Percentiles rank a stretch among this genome's conserved stretches.
Evolutionary conservation across 2,888 invertebrate genomes (phyloP).

Genomic region (Cephus sareptanus): DNA sequence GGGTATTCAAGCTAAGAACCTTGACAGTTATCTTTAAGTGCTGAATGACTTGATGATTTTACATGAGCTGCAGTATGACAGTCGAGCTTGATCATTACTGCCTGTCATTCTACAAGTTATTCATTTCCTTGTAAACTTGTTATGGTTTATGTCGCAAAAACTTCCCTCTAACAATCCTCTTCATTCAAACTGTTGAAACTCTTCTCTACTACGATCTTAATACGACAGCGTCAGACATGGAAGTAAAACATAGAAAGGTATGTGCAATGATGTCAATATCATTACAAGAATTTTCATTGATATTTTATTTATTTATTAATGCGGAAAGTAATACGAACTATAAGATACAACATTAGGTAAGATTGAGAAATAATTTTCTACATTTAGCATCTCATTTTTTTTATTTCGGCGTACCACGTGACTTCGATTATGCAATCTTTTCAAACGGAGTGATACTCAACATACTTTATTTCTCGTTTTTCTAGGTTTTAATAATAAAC

Average conservation of each 20-base stretch:
- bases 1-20: background rate
- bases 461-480: background rate
- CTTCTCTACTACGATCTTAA: background rate
- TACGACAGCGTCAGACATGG: slow-evolving; percentile 29
- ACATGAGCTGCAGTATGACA: background rate
- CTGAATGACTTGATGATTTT: background rate
- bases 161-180: background rate
- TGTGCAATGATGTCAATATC: slow-evolving; percentile 12
- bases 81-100: background rate
- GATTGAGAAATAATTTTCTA: background rate
- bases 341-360: background rate
- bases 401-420: background rate
- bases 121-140: background rate
- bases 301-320: background rate
- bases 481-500: background rate
- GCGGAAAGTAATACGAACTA: background rate
- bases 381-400: background rate
- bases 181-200: background rate
- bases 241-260: slow-evolving; percentile 43
- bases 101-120: background rate
- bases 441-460: background rate
- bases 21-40: background rate
- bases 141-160: background rate
- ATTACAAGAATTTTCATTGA: background rate
- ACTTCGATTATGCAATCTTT: background rate